These are phyloP conservation scores for Centropristis striata DNA, from an alignment of 2,113 vertebrate species.

Conservation along the genomic window DNA sequence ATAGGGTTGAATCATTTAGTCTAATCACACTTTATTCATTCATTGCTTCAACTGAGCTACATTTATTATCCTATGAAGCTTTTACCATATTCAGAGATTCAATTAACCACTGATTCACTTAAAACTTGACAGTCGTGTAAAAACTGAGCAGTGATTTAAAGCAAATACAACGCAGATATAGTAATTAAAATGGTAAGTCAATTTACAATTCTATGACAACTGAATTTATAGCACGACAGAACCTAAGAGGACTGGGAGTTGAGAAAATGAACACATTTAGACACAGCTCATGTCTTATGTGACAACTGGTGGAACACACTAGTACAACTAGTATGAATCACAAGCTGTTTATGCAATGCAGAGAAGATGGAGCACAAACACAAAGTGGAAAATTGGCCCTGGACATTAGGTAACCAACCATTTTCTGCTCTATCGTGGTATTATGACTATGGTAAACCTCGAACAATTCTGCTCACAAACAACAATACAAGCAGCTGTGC, in stretches of 20 bases:
- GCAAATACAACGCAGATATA: background rate
- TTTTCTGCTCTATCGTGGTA: constrained; percentile 6
- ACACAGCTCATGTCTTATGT: constrained; percentile 32
- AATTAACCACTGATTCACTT: background rate
- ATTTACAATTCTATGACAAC: constrained; percentile 4
- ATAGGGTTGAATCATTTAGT: background rate
- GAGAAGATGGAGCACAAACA: constrained; percentile 24
- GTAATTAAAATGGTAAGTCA: constrained; percentile 10
- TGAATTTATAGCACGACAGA: background rate
- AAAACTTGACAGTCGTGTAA: background rate
- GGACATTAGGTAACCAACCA: constrained; percentile 31
- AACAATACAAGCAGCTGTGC: background rate
- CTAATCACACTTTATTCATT: background rate
- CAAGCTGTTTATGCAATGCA: constrained; percentile 28
- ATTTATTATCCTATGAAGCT: background rate
- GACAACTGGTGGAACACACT: constrained; percentile 37
- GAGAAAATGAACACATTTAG: constrained; percentile 23
- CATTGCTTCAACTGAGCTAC: constrained; percentile 1
- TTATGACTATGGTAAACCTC: constrained; percentile 3
- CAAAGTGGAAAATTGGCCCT: constrained; percentile 39
- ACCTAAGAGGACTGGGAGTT: constrained; percentile 1
- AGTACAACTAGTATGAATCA: constrained; percentile 37
- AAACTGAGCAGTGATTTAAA: background rate
- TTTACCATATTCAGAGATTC: constrained; percentile 4
- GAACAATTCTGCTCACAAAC: constrained; percentile 18